Evolutionary conservation across 2,797 vertebrate genomes (phyloP).

Genomic region (Rhyacichthys aspro): DNA sequence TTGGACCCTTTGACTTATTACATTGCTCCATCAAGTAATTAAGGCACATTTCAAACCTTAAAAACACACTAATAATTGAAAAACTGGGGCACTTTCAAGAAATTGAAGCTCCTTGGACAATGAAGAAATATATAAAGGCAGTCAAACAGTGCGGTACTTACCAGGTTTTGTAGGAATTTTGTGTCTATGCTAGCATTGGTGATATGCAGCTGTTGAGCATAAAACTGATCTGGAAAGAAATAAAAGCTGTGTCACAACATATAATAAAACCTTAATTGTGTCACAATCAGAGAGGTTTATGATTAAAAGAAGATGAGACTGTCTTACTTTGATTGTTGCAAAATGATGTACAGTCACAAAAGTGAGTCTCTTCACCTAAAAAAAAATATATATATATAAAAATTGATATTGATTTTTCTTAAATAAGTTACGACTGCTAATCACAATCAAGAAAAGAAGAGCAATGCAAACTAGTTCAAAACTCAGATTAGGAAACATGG

Average conservation of each 20-base stretch:
- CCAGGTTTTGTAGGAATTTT: conserved; percentile 23
- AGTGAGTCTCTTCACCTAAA: conserved; percentile 31
- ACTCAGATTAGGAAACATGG: too few relatives aligned
- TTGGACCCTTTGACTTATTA: too few relatives aligned
- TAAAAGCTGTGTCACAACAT: not conserved
- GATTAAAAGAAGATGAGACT: not conserved
- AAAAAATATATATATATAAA: too few relatives aligned
- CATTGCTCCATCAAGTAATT: too few relatives aligned
- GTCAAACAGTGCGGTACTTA: conserved; percentile 38
- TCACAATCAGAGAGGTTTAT: not conserved
- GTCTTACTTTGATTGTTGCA: conserved; percentile 56
- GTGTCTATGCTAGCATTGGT: conserved; percentile 4
- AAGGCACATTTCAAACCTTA: not conserved
- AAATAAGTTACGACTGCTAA: not conserved
- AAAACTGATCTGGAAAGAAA: conserved; percentile 61
- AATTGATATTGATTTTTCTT: too few relatives aligned
- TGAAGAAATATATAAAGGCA: too few relatives aligned
- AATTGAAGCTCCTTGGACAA: too few relatives aligned
- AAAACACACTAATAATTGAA: not conserved
- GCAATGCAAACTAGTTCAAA: too few relatives aligned
- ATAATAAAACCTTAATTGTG: not conserved
- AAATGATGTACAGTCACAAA: conserved; percentile 61
- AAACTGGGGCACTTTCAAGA: too few relatives aligned
- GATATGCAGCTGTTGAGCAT: conserved; percentile 54
- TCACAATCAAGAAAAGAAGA: too few relatives aligned